A percentile compares a stretch with the other conserved stretches of the same genome.
Conservation (phyloP, 2,888 invertebrate genomes). For the Ferdinandea cuprea region DNA sequence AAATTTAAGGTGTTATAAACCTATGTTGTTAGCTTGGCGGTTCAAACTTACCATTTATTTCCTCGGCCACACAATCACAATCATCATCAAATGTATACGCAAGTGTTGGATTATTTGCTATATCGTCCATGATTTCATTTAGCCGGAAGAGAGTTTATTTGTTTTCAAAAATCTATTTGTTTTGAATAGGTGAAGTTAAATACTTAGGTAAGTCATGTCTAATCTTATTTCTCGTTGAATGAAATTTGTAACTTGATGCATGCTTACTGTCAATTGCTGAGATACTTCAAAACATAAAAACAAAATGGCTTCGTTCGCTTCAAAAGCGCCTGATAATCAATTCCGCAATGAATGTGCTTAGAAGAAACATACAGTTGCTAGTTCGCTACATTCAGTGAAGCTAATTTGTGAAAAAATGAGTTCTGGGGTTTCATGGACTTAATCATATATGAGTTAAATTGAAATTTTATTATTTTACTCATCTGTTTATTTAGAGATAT, state of each 20-base stretch:
- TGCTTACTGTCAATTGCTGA: too few species aligned
- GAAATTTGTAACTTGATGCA: too few species aligned
- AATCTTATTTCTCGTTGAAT: too few species aligned
- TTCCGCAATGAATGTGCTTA: conserved; percentile 24
- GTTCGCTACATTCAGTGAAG: background rate
- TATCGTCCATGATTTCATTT: background rate
- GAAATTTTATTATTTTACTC: too few species aligned
- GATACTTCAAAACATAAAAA: conserved; percentile 9
- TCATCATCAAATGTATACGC: conserved; percentile 2
- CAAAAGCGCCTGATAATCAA: conserved; percentile 12
- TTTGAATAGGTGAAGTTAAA: background rate
- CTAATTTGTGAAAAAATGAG: too few species aligned
- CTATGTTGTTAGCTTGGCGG: background rate
- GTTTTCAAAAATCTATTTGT: background rate
- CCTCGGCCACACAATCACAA: conserved; percentile 15
- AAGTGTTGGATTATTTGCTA: background rate
- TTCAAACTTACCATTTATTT: conserved; percentile 27
- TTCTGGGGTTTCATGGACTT: too few species aligned
- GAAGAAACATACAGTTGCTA: too few species aligned
- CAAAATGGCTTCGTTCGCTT: conserved; percentile 14
- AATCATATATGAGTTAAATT: too few species aligned
- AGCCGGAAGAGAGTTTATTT: background rate
- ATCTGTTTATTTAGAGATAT: too few species aligned
- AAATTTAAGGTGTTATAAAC: background rate
- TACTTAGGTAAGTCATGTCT: too few species aligned